Percentiles rank a stretch among this genome's conserved stretches.
Evolutionary conservation across 2,888 invertebrate genomes (phyloP).

Genomic region (Seira sanloemensis): DNA sequence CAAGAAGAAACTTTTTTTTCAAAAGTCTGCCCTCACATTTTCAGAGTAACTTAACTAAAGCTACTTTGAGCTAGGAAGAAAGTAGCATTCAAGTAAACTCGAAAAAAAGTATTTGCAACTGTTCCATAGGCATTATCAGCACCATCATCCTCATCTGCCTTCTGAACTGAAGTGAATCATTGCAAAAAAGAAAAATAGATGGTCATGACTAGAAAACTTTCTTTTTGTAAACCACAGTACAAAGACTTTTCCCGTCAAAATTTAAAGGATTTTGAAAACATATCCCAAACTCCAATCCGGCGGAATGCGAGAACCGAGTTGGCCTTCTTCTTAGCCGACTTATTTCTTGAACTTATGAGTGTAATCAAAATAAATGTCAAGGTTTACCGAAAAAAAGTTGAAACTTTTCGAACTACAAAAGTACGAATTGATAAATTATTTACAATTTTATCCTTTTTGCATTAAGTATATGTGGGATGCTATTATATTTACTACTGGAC

Average conservation of each 20-base stretch:
- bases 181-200: not conserved
- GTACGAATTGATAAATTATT: not conserved
- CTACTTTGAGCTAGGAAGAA: not conserved
- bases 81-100: constrained; percentile 15
- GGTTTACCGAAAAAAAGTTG: not conserved
- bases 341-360: no score
- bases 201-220: no score
- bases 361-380: no score
- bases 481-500: not conserved
- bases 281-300: not conserved
- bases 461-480: no score
- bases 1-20: not conserved
- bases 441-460: not conserved
- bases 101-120: constrained; percentile 5
- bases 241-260: not conserved
- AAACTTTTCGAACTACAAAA: not conserved
- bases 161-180: not conserved
- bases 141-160: not conserved
- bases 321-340: no score
- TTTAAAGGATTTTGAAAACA: not conserved
- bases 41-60: not conserved
- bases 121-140: constrained; percentile 11
- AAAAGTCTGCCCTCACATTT: not conserved
- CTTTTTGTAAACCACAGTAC: no score
- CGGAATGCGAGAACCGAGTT: no score